Evolutionary conservation across 2,888 invertebrate genomes (phyloP).

Genomic region (Cordilura impudica): DNA sequence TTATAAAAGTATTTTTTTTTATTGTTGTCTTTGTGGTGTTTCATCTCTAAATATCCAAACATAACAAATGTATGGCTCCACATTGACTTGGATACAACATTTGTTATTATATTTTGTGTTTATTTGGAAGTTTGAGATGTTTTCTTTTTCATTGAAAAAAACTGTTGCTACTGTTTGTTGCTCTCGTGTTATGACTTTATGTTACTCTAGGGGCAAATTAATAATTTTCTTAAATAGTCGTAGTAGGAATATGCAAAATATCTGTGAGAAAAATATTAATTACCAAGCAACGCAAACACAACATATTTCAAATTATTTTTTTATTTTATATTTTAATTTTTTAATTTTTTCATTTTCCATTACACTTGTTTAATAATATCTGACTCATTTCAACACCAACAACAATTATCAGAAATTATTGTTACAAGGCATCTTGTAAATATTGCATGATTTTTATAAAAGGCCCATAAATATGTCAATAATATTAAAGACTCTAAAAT

Average conservation of each 20-base stretch:
- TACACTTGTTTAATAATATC: neutral
- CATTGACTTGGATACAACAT: conserved; percentile 7
- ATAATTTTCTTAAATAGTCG: conserved; percentile 26
- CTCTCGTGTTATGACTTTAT: conserved; percentile 22
- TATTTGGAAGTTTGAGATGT: neutral
- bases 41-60: neutral
- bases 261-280: conserved; percentile 48
- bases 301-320: neutral
- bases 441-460: too few species aligned
- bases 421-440: too few species aligned
- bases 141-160: conserved; percentile 1
- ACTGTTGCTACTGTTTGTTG: neutral
- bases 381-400: neutral
- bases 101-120: neutral
- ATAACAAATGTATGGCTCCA: conserved; percentile 4
- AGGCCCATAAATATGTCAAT: too few species aligned
- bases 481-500: too few species aligned
- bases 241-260: conserved; percentile 31
- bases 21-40: neutral
- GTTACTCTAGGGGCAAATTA: conserved; percentile 47
- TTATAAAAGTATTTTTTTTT: too few species aligned
- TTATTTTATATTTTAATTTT: neutral
- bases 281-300: neutral
- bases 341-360: neutral
- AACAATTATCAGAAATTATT: neutral